Base-by-base conservation (phyloP, 2,113 vertebrate genomes). In the Haliaeetus leucogaster region DNA sequence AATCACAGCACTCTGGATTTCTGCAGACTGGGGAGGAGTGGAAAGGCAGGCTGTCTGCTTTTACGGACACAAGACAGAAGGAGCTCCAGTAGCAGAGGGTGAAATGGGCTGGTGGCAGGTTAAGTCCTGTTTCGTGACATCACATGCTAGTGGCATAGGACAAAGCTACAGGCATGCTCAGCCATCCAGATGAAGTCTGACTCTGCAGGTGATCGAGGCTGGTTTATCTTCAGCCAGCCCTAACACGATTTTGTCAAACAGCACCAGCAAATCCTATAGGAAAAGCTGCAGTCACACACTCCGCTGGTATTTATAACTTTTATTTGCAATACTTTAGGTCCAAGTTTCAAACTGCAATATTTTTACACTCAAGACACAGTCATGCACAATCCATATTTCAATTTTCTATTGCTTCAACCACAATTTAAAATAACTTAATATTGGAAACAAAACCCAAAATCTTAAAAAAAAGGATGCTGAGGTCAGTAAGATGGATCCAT, bases 321-420 rank as follows among this genome's bases (percentile, higher is more conserved):
- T 98, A 98, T 98, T 98, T 98, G 98, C 98, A 98, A 98, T 98
- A 98, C 98, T 98, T 99, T 99, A 99, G 99, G 98, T 99, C 99
- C 98, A 99, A 98, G 99, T 99, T 98, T 99, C 98, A 99, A 99
- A 99, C 99, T 99, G 99, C 98, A 98, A 98, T 99, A 98, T 99
- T 99, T 98, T 99, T 99, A 99, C 99, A 99, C 99, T 99, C 99
- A 99, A 99, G 99, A 99, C 99, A 99, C 99, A 99, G 98, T 99
- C 99, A 99, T 99, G 99, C 99, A 99, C 99, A 99, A 99, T 99
- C 99, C 99, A 98, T 99, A 99, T 98, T 99, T 99, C 99, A 99
- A 99, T 99, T 99, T 99, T 99, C 99, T 99, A 99, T 99, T 99
- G 99, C 99, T 99, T 99, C 98, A 99, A 99, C 98, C 99, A 99